Evolutionary conservation across 2,888 invertebrate genomes (phyloP), one percentile per base, ranked within the genome.

Genomic region (Caenorhabditis wallacei): DNA sequence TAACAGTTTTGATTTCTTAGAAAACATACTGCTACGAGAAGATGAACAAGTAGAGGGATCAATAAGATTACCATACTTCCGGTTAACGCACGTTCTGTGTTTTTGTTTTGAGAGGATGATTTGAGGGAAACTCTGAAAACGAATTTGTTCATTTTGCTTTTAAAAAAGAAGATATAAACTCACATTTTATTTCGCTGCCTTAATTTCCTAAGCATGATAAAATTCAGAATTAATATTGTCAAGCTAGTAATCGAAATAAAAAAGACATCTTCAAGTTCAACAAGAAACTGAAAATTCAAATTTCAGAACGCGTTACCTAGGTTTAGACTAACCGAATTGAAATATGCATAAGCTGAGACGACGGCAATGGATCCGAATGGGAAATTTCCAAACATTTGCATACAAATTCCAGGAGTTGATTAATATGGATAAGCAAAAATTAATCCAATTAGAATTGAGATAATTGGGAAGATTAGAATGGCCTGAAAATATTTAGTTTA

Each of bases 291-390:
- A 51, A 51, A 20, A 1, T 16, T 16, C 1, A 0, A 46, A 5
- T 16, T 46, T 46, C n/a, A 7, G n/a, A n/a, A 7, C 10, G 5
- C 4, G 10, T 35, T 35, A 7, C 35, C 4, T 7, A 4, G 4
- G 5, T 35, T 4, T 8, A 40, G 4, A 11, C 10, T 24, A 3
- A 66, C 66, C 46, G 18, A n/a, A 48, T 48, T 2, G 8, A 48
- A 48, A 18, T 35, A 43, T 10, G 8, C 10, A 4, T 2, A 22
- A 2, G 11, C 51, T 35, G 22, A 66, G 57, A 13, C 40, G 5
- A 66, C 3, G 5, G 59, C 11, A 11, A 71, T 2, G 2, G 79
- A 56, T 7, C 71, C 71, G 35, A 71, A 79, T 46, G 57, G n/a
- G 2, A 40, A 59, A 0, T 56, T 57, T n/a, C 64, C 40, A 11